phyloP scores from a whole-genome alignment of 2,888 invertebrate genomes.

The Neria commutata region DNA sequence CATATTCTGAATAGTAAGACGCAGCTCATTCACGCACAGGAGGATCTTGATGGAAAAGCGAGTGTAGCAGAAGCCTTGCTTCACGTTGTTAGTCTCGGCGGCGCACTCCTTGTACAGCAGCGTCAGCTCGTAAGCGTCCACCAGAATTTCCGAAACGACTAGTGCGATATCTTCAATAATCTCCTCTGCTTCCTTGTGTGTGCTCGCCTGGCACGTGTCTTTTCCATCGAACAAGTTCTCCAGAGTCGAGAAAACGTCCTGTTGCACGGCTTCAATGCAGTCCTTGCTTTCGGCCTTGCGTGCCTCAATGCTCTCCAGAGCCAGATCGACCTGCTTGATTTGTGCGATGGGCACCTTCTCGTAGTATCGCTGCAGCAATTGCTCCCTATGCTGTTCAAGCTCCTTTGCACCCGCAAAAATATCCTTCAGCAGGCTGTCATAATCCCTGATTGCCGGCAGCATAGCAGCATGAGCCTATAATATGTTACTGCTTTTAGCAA shows the following conservation, averaged over 20 bases:
- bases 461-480: too few relatives aligned
- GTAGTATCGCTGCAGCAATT: too few relatives aligned
- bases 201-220: slow-evolving; percentile 37
- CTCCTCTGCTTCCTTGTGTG: slow-evolving; percentile 42
- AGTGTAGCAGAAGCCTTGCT: slow-evolving; percentile 37
- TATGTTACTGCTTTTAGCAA: too few relatives aligned
- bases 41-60: slow-evolving; percentile 37
- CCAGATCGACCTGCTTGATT: slow-evolving; percentile 41
- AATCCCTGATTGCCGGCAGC: too few relatives aligned
- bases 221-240: slow-evolving; percentile 38
- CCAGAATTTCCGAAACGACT: slow-evolving; percentile 45
- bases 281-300: slow-evolving; percentile 29
- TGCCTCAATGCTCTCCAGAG: slow-evolving; percentile 37
- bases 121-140: slow-evolving; percentile 39
- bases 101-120: slow-evolving; percentile 39
- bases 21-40: slow-evolving; percentile 35
- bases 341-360: too few relatives aligned
- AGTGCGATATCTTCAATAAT: slow-evolving; percentile 42
- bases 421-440: too few relatives aligned
- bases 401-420: too few relatives aligned
- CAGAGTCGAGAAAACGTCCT: slow-evolving; percentile 30
- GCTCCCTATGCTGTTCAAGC: too few relatives aligned
- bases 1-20: slow-evolving; percentile 43
- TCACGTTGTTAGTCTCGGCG: slow-evolving; percentile 29
- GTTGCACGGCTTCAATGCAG: slow-evolving; percentile 44